Percentiles rank a stretch among this genome's conserved stretches.
Evolutionary conservation across 1,140 invertebrate genomes (phyloP).

Genomic region (Psix sp.): DNA sequence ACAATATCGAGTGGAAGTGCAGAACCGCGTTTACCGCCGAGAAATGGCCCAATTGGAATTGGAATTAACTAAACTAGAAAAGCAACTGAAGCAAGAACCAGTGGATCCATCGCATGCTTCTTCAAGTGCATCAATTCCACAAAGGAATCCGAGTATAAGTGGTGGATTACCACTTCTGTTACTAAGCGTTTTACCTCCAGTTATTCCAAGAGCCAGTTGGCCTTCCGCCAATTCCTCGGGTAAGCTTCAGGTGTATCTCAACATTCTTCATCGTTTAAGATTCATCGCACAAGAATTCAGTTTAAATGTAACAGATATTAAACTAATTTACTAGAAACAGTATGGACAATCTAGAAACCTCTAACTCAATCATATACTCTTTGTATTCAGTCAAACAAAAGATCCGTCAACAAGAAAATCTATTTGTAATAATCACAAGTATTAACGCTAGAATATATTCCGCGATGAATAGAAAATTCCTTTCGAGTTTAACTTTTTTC

Average conservation of each 20-base stretch:
- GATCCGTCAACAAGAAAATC: no score
- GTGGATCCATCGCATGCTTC: constrained; percentile 77
- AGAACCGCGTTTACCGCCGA: constrained; percentile 91
- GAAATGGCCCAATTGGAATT: constrained; percentile 88
- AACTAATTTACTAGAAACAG: not conserved
- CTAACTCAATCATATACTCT: no score
- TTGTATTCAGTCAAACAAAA: no score
- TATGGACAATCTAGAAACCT: no score
- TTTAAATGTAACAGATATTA: constrained; percentile 5
- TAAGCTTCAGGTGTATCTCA: constrained; percentile 50
- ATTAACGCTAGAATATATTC: no score
- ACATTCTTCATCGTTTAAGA: constrained; percentile 34
- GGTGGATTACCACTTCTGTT: constrained; percentile 83
- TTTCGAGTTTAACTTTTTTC: no score
- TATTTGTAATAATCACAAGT: no score
- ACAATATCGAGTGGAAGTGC: constrained; percentile 91
- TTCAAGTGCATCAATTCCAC: constrained; percentile 78
- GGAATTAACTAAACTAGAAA: constrained; percentile 87
- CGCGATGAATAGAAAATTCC: no score
- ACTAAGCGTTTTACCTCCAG: constrained; percentile 84
- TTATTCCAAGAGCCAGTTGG: constrained; percentile 85
- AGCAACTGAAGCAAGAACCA: constrained; percentile 78
- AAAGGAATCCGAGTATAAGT: constrained; percentile 82
- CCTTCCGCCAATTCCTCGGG: constrained; percentile 81
- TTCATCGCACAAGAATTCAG: constrained; percentile 62